These are phyloP conservation scores for Apantesis nais DNA, from an alignment of 2,888 invertebrate species.

Conservation along the genomic window DNA sequence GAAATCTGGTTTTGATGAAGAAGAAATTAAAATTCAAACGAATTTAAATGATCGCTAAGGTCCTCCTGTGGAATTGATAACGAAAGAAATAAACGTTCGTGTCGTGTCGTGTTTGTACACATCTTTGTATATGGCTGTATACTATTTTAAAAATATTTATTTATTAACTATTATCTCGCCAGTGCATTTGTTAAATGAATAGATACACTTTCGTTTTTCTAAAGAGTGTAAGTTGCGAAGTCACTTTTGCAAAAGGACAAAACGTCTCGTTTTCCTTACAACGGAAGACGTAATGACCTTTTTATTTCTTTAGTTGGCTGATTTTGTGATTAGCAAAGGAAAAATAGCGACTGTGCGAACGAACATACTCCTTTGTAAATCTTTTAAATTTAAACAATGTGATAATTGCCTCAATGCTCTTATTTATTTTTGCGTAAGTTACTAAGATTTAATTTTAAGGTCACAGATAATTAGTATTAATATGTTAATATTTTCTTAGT, in stretches of 20 bases:
- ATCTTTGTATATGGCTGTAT: not conserved
- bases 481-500: too few species aligned
- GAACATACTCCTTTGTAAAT: not conserved
- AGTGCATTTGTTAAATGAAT: not conserved
- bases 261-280: not conserved
- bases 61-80: not conserved
- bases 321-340: not conserved
- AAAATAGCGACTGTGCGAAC: not conserved
- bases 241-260: not conserved
- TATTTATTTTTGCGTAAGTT: too few species aligned
- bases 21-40: not conserved
- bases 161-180: not conserved
- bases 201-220: not conserved
- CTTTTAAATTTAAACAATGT: too few species aligned
- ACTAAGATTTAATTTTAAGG: too few species aligned
- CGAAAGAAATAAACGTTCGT: not conserved
- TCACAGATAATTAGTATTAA: too few species aligned
- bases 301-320: not conserved
- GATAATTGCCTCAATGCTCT: too few species aligned
- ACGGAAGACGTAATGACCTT: not conserved
- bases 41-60: not conserved
- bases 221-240: not conserved
- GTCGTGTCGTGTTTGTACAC: not conserved
- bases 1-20: slow-evolving; percentile 1
- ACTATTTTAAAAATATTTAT: not conserved